A percentile compares a stretch with the other conserved stretches of the same genome.
These are phyloP conservation scores for Rhaphigaster nebulosa DNA, from an alignment of 2,888 invertebrate species.

Conservation along the genomic window DNA sequence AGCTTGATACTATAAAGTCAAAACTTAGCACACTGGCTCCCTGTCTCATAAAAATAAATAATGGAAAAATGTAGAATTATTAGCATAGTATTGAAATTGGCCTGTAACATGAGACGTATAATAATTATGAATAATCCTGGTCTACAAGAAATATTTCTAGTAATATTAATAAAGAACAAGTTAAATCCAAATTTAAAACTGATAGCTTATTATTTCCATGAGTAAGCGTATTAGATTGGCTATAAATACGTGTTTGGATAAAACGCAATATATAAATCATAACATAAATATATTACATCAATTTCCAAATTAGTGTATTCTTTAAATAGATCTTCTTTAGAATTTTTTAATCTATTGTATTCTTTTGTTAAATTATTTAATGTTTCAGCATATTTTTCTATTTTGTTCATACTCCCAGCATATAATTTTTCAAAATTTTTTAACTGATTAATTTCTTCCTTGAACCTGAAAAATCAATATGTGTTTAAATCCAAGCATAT, in stretches of 20 bases:
- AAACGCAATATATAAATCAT: not conserved
- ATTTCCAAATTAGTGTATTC: constrained; percentile 19
- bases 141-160: no score
- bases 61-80: no score
- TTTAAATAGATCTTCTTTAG: constrained; percentile 10
- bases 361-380: constrained; percentile 39
- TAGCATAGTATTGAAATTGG: no score
- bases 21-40: no score
- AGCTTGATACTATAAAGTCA: no score
- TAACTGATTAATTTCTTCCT: constrained; percentile 27
- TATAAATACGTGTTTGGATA: not conserved
- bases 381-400: constrained; percentile 33
- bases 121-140: no score
- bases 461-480: not conserved
- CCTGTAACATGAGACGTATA: no score
- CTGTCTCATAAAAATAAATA: no score
- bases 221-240: not conserved
- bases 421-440: constrained; percentile 15
- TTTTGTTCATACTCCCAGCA: constrained; percentile 26
- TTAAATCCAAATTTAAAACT: no score
- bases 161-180: no score
- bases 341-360: not conserved
- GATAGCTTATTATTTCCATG: not conserved
- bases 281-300: not conserved
- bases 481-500: not conserved